phyloP scores from a whole-genome alignment of 2,797 vertebrate species.

The Gouania willdenowi region DNA sequence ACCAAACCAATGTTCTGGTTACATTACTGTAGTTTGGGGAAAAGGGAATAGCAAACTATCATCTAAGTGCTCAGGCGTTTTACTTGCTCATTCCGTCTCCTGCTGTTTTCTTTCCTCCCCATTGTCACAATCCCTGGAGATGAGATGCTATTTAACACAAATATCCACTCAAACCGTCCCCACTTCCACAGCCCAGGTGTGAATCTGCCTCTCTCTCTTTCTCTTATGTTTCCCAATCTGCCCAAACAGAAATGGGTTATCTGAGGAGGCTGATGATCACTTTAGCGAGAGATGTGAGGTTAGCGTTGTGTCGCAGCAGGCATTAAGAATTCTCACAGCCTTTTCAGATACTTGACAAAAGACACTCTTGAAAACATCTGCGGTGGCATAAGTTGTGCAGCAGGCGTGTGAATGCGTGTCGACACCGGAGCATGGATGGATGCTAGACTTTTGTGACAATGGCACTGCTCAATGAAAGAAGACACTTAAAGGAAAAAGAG shows the following conservation, averaged over 20 bases:
- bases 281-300: too few relatives aligned
- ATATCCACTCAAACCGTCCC: constrained; percentile 36
- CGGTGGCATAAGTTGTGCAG: constrained; percentile 1
- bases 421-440: neutral
- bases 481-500: constrained; percentile 15
- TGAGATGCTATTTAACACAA: constrained; percentile 58
- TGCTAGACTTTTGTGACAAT: constrained; percentile 3
- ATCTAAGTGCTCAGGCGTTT: constrained; percentile 35
- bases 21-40: constrained; percentile 63
- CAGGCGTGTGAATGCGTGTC: neutral
- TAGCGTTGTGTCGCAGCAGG: too few relatives aligned
- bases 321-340: constrained; percentile 5
- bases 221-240: constrained; percentile 1
- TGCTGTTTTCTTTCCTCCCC: constrained; percentile 9
- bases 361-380: constrained; percentile 6
- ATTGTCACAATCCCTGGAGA: constrained; percentile 41
- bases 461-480: constrained; percentile 7
- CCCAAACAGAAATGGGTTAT: constrained; percentile 1
- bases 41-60: constrained; percentile 43
- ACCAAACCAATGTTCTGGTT: constrained; percentile 60
- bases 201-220: constrained; percentile 23
- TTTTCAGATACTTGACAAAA: constrained; percentile 1
- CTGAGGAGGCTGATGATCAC: constrained; percentile 3
- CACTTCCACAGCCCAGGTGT: constrained; percentile 37
- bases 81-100: constrained; percentile 19